Conservation (phyloP, 1,140 invertebrate genomes). For the Oppia nitens region DNA sequence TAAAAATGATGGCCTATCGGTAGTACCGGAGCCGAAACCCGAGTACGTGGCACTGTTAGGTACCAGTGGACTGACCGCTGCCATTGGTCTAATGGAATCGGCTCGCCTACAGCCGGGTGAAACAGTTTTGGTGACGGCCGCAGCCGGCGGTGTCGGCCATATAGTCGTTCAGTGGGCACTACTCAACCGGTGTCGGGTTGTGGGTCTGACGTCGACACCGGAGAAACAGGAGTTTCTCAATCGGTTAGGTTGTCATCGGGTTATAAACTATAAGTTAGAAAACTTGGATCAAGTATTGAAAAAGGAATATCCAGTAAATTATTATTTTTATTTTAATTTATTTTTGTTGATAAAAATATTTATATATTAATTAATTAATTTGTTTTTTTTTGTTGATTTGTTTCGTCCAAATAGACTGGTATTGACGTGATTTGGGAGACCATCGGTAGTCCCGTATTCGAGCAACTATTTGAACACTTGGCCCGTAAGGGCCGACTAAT, state of each 20-base stretch:
- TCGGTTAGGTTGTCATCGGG: conserved; percentile 28
- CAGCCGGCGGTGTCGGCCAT: conserved; percentile 29
- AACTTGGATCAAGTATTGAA: conserved; percentile 27
- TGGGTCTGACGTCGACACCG: conserved; percentile 29
- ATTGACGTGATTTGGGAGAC: conserved; percentile 32
- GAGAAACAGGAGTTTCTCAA: conserved; percentile 29
- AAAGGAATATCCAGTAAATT: conserved; percentile 29
- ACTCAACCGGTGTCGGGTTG: conserved; percentile 28
- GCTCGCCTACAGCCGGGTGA: conserved; percentile 20
- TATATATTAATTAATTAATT: background rate
- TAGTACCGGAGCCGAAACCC: conserved; percentile 24
- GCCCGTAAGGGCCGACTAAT: conserved; percentile 25
- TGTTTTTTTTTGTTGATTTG: background rate
- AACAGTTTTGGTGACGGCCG: conserved; percentile 28
- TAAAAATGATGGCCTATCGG: conserved; percentile 3
- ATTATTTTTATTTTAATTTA: conserved; percentile 14
- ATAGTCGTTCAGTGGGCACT: conserved; percentile 30
- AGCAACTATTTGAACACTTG: conserved; percentile 21
- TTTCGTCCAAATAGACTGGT: too few relatives aligned
- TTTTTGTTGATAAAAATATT: background rate
- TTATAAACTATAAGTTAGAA: conserved; percentile 30
- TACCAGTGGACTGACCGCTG: conserved; percentile 28
- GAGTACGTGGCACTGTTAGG: conserved; percentile 25
- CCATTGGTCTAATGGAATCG: conserved; percentile 29
- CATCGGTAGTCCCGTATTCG: conserved; percentile 30